Percentiles rank a stretch among this genome's conserved stretches.
Conservation (phyloP, 2,888 invertebrate species). For the Argyresthia albistria region DNA sequence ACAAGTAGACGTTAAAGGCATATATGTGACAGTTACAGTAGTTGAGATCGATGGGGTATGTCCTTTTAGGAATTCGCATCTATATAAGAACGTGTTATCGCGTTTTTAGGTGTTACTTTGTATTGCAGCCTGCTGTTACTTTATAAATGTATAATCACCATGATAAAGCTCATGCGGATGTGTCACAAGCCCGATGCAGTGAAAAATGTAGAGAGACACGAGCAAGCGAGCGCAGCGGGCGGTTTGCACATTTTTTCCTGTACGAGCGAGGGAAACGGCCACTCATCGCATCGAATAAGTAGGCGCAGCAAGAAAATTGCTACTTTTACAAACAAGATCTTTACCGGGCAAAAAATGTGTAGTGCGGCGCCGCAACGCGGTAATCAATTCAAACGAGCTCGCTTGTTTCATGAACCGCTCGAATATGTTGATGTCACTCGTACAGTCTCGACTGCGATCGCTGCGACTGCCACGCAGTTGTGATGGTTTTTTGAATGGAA, state of each 20-base stretch:
- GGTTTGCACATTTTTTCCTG: constrained; percentile 33
- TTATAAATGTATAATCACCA: not conserved
- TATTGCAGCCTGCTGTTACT: too few relatives aligned
- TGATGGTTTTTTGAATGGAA: constrained; percentile 43
- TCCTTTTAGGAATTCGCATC: too few relatives aligned
- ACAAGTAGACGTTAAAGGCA: too few relatives aligned
- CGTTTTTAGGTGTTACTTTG: too few relatives aligned
- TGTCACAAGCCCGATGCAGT: constrained; percentile 2
- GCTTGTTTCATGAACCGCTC: constrained; percentile 44
- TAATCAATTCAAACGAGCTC: constrained; percentile 49
- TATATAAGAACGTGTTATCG: too few relatives aligned
- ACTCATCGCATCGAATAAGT: constrained; percentile 33
- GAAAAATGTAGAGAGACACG: constrained; percentile 22
- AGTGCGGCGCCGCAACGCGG: constrained; percentile 32
- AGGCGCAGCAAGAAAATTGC: constrained; percentile 47
- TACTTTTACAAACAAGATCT: constrained; percentile 52
- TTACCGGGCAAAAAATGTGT: constrained; percentile 40
- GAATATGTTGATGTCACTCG: constrained; percentile 32
- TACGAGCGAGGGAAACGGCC: constrained; percentile 39
- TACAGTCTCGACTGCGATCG: constrained; percentile 24
- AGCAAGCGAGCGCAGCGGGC: constrained; percentile 37
- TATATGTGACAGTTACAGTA: too few relatives aligned
- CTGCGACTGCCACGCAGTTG: constrained; percentile 28
- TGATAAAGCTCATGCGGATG: not conserved
- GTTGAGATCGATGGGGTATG: too few relatives aligned